These are phyloP conservation scores for Triops longicaudatus DNA, from an alignment of 1,140 invertebrate genomes.

Conservation along the genomic window DNA sequence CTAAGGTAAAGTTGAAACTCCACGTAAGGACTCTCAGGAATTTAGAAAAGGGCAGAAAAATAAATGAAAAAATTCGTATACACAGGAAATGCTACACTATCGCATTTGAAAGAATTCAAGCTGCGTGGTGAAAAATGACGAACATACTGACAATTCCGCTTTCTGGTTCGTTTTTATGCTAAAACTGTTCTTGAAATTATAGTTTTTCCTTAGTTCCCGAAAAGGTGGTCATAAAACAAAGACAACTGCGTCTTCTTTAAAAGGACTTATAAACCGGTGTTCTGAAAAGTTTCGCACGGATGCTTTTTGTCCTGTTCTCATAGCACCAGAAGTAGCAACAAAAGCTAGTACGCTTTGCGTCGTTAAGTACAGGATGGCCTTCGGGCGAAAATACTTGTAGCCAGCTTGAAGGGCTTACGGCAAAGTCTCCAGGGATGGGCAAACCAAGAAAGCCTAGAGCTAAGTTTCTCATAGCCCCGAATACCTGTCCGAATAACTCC, in stretches of 20 bases:
- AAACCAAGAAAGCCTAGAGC: neutral
- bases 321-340: neutral
- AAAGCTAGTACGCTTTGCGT: neutral
- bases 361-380: conserved; percentile 11
- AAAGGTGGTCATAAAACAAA: neutral
- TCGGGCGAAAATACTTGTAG: conserved; percentile 6
- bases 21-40: too few species aligned
- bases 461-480: neutral
- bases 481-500: neutral
- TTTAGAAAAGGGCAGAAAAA: too few species aligned
- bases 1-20: too few species aligned
- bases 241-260: neutral
- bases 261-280: neutral
- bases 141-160: too few species aligned
- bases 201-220: neutral
- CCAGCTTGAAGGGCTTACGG: neutral
- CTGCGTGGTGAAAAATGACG: too few species aligned
- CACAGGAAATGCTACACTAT: too few species aligned
- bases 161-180: neutral
- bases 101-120: too few species aligned
- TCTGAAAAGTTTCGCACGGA: neutral
- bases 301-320: neutral
- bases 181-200: neutral
- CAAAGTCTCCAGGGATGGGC: neutral
- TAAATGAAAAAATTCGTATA: too few species aligned